These are phyloP conservation scores for Mobula birostris DNA, from an alignment of 2,113 vertebrate genomes.

Conservation along the genomic window DNA sequence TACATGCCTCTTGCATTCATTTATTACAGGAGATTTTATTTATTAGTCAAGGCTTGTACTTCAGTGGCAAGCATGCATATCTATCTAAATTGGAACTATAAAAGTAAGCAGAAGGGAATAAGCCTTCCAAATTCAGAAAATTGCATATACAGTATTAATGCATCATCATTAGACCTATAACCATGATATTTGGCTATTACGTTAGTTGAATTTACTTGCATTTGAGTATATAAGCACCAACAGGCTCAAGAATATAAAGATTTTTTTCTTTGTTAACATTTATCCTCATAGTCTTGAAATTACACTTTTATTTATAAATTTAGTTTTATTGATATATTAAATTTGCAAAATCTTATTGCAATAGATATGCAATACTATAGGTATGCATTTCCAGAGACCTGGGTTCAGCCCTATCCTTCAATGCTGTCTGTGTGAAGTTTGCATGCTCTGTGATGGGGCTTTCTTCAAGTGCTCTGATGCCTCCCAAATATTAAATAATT, in stretches of 20 bases:
- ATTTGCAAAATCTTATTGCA: not conserved
- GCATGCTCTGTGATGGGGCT: no score
- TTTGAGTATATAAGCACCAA: not conserved
- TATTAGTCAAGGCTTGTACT: not conserved
- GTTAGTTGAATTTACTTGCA: not conserved
- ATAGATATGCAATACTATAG: no score
- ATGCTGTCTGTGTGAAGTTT: no score
- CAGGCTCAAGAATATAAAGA: not conserved
- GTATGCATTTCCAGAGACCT: no score
- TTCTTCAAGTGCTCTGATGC: no score
- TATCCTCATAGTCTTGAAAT: not conserved
- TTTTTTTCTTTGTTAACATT: not conserved
- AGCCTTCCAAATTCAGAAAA: not conserved
- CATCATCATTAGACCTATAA: not conserved
- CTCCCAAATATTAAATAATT: no score
- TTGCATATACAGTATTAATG: not conserved
- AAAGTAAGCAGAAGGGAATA: not conserved
- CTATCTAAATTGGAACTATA: not conserved
- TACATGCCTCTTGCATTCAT: constrained; percentile 33
- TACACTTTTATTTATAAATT: not conserved
- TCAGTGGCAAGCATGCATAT: not conserved
- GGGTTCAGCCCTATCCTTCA: no score
- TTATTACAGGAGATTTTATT: not conserved
- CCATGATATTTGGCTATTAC: not conserved
- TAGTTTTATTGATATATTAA: not conserved